Conservation (phyloP, 1,140 invertebrate species). For the Drusus annulatus region DNA sequence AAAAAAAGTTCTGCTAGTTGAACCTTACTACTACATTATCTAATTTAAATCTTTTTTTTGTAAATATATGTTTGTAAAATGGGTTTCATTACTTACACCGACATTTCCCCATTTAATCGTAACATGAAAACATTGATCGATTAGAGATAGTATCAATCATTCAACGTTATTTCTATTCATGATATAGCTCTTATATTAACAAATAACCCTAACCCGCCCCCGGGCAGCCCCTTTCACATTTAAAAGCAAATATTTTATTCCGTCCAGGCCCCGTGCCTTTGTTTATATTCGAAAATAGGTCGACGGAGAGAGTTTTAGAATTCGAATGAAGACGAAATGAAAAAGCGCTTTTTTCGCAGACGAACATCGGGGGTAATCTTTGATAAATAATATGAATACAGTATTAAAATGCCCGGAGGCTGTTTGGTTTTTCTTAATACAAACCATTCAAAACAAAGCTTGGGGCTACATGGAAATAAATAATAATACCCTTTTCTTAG, state of each 20-base stretch:
- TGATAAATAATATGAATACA: conserved; percentile 54
- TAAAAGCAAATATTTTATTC: conserved; percentile 18
- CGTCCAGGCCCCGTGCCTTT: neutral
- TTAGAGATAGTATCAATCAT: neutral
- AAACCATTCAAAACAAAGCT: conserved; percentile 10
- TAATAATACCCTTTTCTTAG: no score
- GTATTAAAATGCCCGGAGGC: conserved; percentile 36
- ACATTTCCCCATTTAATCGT: neutral
- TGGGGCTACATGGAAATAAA: neutral
- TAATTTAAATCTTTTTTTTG: no score
- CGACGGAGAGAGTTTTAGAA: conserved; percentile 36
- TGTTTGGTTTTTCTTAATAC: conserved; percentile 23
- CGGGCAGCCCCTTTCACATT: neutral
- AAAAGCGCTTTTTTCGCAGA: conserved; percentile 41
- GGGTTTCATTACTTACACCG: no score
- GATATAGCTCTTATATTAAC: neutral
- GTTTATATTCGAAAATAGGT: conserved; percentile 42
- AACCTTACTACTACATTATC: no score
- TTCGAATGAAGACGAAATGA: conserved; percentile 37
- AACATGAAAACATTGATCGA: neutral
- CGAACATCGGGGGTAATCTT: conserved; percentile 47
- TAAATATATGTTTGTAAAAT: no score
- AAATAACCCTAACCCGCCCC: neutral
- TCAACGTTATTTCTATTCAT: no score
- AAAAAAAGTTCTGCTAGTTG: no score